A percentile compares a stretch with the other conserved stretches of the same genome.
These are phyloP conservation scores for Tapera naevia DNA, from an alignment of 2,797 vertebrate genomes.

Conservation along the genomic window DNA sequence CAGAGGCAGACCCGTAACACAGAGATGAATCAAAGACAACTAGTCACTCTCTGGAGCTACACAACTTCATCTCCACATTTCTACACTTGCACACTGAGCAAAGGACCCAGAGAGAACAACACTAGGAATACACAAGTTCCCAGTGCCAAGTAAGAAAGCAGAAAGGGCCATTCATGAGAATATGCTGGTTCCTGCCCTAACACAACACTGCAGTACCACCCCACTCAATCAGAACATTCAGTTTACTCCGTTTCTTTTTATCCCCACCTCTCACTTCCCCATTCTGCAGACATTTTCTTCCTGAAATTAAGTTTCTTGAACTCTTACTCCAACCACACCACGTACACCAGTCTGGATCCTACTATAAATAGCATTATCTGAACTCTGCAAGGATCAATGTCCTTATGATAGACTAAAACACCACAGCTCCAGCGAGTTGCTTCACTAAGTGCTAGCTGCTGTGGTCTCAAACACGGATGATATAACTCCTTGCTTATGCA, in stretches of 20 bases:
- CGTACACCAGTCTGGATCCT: neutral
- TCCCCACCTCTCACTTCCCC: neutral
- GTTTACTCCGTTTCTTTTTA: neutral
- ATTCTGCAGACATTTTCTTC: neutral
- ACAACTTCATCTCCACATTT: neutral
- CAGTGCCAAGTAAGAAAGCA: neutral
- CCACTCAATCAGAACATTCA: neutral
- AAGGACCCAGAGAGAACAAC: neutral
- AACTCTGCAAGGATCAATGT: neutral
- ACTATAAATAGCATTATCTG: neutral
- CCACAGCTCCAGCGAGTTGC: neutral
- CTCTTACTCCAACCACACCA: neutral
- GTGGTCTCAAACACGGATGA: neutral
- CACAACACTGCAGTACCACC: neutral
- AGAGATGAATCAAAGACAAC: neutral
- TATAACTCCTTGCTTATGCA: fast-evolving
- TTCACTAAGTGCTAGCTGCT: neutral
- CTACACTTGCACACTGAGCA: neutral
- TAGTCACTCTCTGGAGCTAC: neutral
- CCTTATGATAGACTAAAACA: neutral
- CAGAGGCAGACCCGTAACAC: neutral
- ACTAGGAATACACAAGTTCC: neutral
- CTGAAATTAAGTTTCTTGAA: neutral
- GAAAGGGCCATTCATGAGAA: neutral
- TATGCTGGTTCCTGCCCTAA: neutral